phyloP scores from a whole-genome alignment of 2,113 vertebrate genomes.

The Sylvia atricapilla region DNA sequence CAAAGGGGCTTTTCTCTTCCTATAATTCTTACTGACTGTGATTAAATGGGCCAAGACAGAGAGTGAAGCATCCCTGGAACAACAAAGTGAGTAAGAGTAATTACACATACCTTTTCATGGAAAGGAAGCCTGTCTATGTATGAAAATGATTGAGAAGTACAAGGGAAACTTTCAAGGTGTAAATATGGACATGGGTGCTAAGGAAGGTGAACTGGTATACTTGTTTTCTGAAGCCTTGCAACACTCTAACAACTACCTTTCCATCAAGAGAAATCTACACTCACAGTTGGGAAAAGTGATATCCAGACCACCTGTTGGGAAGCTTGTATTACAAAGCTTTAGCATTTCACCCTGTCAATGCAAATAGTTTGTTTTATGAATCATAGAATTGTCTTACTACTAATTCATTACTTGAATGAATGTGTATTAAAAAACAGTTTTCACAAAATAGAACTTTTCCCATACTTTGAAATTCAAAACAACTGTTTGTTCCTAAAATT shows the following conservation, averaged over 20 bases:
- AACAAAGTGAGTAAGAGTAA: rapidly evolving
- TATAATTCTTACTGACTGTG: background rate
- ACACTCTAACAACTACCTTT: background rate
- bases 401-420: background rate
- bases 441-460: background rate
- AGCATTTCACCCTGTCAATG: background rate
- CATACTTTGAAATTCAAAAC: background rate
- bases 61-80: rapidly evolving
- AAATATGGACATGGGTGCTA: background rate
- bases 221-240: background rate
- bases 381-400: background rate
- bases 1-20: background rate
- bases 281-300: background rate
- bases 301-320: background rate
- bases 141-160: background rate
- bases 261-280: background rate
- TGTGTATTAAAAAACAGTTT: background rate
- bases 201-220: background rate
- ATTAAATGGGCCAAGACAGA: background rate
- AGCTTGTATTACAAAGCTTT: background rate
- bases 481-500: background rate
- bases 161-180: background rate
- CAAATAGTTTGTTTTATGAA: background rate
- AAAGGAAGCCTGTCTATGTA: background rate
- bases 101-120: background rate